phyloP scores from a whole-genome alignment of 1,140 invertebrate genomes.

The Neodiprion lecontei region DNA sequence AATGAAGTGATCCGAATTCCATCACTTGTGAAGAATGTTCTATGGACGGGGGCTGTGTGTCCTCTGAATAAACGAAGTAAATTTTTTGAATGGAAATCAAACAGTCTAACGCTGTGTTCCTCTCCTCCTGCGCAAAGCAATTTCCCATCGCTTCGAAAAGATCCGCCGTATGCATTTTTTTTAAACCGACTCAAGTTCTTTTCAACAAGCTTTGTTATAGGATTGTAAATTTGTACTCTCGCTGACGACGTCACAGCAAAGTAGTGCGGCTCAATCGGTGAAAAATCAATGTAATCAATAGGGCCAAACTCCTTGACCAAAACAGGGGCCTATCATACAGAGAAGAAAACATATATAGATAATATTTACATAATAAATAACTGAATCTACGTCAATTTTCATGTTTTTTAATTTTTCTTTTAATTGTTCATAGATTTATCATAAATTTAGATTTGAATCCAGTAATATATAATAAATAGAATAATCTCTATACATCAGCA shows the following conservation, averaged over 20 bases:
- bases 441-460: too few species aligned
- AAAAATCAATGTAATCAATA: slow-evolving; percentile 91
- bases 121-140: slow-evolving; percentile 88
- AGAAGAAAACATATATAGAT: slow-evolving; percentile 30
- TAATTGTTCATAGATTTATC: too few species aligned
- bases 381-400: too few species aligned
- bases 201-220: slow-evolving; percentile 82
- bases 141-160: slow-evolving; percentile 85
- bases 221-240: slow-evolving; percentile 90
- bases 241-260: slow-evolving; percentile 92
- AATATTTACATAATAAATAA: too few species aligned
- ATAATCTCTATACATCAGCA: too few species aligned
- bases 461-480: too few species aligned
- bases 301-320: slow-evolving; percentile 91
- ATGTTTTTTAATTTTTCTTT: too few species aligned
- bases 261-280: slow-evolving; percentile 83
- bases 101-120: slow-evolving; percentile 85
- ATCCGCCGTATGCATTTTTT: slow-evolving; percentile 85
- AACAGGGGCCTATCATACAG: slow-evolving; percentile 76
- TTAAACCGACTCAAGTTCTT: slow-evolving; percentile 88
- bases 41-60: slow-evolving; percentile 73
- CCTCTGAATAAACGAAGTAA: slow-evolving; percentile 70
- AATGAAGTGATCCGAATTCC: slow-evolving; percentile 85
- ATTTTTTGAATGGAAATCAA: slow-evolving; percentile 83
- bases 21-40: slow-evolving; percentile 83